Evolutionary conservation across 2,888 invertebrate genomes (phyloP), one percentile per base, ranked within the genome.

Genomic region (Euzophera pinguis): DNA sequence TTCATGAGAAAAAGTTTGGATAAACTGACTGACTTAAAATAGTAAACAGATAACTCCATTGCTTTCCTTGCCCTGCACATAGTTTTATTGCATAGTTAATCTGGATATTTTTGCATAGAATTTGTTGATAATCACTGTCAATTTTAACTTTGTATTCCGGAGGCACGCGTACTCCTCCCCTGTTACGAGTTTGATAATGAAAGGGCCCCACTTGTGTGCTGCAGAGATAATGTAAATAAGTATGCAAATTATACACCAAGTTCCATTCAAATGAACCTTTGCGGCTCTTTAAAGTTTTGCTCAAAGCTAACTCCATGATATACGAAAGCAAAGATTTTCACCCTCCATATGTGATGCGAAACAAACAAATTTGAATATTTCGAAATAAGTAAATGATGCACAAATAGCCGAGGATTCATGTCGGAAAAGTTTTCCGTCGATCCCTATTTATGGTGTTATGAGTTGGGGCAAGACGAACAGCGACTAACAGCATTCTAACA

Each of bases 151-250:
- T 81, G 81, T 88, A 90, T 89, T 88, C 89, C 68, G 65, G n/a
- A 66, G 60, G 69, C 78, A 71, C 61, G 58, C 62, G 42, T 60
- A 58, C 69, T 65, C 59, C 75, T 69, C 83, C 81, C 86, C 79
- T 75, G 76, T 81, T 81, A 78, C 76, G 84, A 89, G 82, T 89
- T 89, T 83, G 87, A 87, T 88, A 89, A 90, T 88, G 85, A 88
- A 87, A 84, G 85, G 86, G 78, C 75, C 81, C 81, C 82, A 84
- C 84, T 87, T 86, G 89, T 88, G 89, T 85, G 82, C 77, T 84
- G 85, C 88, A 84, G 77, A 89, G 89, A 89, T 90, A 89, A 89
- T 90, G 88, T 86, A 89, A 90, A 90, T 89, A 90, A 82, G 84
- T 86, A 90, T 88, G 89, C 88, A 88, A 90, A 89, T 90, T 83